These are phyloP conservation scores for Enteromius paludinosus DNA, from an alignment of 2,797 vertebrate species.

Conservation along the genomic window DNA sequence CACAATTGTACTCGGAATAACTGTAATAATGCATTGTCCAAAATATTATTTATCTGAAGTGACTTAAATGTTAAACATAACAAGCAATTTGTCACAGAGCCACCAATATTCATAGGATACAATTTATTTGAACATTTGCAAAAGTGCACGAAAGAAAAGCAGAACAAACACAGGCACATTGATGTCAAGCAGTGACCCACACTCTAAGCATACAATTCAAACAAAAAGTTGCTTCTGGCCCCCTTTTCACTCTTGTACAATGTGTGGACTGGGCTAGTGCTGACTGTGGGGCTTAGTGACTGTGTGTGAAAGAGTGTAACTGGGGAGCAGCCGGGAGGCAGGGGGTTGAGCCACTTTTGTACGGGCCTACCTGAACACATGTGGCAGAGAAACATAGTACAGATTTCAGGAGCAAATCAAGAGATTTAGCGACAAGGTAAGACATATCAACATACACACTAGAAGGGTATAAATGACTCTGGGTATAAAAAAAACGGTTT, in stretches of 20 bases:
- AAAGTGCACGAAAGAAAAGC: conserved; percentile 13
- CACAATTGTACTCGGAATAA: background rate
- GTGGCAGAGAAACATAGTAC: conserved; percentile 57
- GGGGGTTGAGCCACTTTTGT: conserved; percentile 46
- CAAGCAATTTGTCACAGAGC: background rate
- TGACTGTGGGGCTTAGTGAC: conserved; percentile 71
- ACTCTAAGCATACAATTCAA: conserved; percentile 61
- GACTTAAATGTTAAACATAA: background rate
- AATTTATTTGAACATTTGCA: background rate
- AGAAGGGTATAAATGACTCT: background rate
- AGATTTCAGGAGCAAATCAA: conserved; percentile 53
- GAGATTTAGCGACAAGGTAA: conserved; percentile 70
- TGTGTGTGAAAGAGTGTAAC: conserved; percentile 30
- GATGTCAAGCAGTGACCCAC: conserved; percentile 34
- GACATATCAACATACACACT: conserved; percentile 47
- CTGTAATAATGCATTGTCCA: background rate
- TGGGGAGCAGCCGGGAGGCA: background rate
- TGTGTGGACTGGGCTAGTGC: conserved; percentile 71
- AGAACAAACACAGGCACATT: background rate
- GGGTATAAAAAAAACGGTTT: background rate
- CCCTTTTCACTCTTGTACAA: conserved; percentile 65
- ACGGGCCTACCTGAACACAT: conserved; percentile 57
- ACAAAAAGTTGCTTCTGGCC: conserved; percentile 63
- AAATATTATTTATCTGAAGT: background rate
- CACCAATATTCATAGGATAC: background rate